Evolutionary conservation across 2,888 invertebrate genomes (phyloP).

Genomic region (Drosophila putrida): DNA sequence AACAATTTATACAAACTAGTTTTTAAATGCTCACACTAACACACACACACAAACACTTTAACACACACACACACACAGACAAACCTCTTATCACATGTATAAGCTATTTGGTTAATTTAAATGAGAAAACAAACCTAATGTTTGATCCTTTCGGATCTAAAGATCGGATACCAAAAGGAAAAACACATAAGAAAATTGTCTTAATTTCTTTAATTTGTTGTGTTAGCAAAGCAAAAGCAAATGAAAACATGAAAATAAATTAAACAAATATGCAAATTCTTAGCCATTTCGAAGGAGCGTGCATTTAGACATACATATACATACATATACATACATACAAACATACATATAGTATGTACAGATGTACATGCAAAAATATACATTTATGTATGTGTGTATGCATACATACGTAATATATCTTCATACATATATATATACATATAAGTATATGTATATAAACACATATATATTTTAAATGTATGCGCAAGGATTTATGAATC

Average conservation of each 20-base stretch:
- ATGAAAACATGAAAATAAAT: constrained; percentile 27
- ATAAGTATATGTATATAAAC: constrained; percentile 12
- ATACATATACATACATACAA: constrained; percentile 35
- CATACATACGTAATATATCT: constrained; percentile 12
- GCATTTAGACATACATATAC: constrained; percentile 69
- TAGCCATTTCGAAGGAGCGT: constrained; percentile 78
- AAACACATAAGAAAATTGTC: constrained; percentile 25
- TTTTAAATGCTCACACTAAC: constrained; percentile 50
- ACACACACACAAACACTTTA: constrained; percentile 22
- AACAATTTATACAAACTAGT: constrained; percentile 80
- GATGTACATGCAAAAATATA: constrained; percentile 11
- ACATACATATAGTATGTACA: constrained; percentile 30
- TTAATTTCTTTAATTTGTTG: constrained; percentile 62
- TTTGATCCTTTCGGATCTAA: no score
- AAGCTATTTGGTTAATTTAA: constrained; percentile 61
- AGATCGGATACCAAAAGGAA: constrained; percentile 17
- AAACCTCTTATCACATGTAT: constrained; percentile 44
- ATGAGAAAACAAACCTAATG: constrained; percentile 20
- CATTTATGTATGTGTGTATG: constrained; percentile 1
- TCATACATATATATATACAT: constrained; percentile 4
- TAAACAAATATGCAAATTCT: constrained; percentile 60
- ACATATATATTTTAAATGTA: constrained; percentile 23
- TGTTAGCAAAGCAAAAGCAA: constrained; percentile 47
- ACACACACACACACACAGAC: constrained; percentile 37
- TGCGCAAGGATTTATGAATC: constrained; percentile 26